Evolutionary conservation across 2,888 invertebrate genomes (phyloP).

Genomic region (Coleophora flavipennella): DNA sequence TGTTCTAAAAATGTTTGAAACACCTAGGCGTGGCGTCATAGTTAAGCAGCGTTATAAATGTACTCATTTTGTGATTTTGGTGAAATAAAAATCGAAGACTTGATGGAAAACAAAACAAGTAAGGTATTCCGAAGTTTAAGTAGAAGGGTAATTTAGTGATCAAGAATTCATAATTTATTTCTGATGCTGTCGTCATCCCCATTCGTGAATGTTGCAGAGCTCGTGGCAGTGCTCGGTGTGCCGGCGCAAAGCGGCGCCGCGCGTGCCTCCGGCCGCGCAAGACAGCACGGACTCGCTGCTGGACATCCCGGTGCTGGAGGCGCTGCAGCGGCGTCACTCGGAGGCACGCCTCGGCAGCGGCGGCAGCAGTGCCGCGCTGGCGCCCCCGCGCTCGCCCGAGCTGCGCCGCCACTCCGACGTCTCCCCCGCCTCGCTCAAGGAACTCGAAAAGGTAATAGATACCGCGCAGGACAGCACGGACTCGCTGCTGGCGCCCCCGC

Average conservation of each 20-base stretch:
- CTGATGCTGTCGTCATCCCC: no score
- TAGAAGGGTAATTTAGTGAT: no score
- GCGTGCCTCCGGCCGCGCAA: constrained; percentile 81
- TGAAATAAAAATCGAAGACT: no score
- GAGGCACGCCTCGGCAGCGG: constrained; percentile 75
- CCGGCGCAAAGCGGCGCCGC: constrained; percentile 84
- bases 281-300: constrained; percentile 89
- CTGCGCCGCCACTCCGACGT: constrained; percentile 88
- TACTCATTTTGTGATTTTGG: no score
- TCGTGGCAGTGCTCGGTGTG: constrained; percentile 94
- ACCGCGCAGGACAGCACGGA: no score
- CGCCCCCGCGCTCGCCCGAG: constrained; percentile 89
- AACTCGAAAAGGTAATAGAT: constrained; percentile 85
- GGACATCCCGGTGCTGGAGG: constrained; percentile 85
- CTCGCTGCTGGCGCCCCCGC: constrained; percentile 86
- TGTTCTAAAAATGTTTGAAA: no score
- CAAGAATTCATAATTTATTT: no score
- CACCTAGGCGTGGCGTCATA: no score
- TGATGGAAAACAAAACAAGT: no score
- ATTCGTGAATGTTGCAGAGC: no score
- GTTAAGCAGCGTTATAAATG: no score
- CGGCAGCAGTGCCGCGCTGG: constrained; percentile 74
- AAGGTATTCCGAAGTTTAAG: no score
- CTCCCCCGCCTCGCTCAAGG: constrained; percentile 88
- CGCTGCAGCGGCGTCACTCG: constrained; percentile 85